Evolutionary conservation across 2,797 vertebrate species (phyloP).

Genomic region (Alectoris magna): DNA sequence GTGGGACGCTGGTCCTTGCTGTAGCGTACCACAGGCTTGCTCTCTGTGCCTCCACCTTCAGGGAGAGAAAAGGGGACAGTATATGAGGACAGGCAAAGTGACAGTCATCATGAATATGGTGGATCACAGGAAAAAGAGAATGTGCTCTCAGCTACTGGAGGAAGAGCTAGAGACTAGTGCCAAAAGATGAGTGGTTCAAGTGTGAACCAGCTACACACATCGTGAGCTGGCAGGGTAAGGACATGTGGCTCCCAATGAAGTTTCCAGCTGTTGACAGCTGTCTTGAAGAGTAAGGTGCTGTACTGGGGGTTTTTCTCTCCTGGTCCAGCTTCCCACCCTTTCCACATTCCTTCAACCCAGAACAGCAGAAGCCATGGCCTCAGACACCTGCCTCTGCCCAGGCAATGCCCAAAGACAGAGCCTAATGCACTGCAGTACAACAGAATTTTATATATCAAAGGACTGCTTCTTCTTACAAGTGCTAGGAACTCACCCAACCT

Average conservation of each 20-base stretch:
- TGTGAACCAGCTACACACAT: not conserved
- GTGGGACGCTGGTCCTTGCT: slow-evolving; percentile 96
- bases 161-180: not conserved
- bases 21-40: slow-evolving; percentile 89
- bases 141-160: not conserved
- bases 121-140: not conserved
- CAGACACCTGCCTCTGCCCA: not conserved
- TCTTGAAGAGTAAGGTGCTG: not conserved
- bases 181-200: not conserved
- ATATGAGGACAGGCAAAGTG: not conserved
- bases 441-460: not conserved
- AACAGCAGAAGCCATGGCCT: not conserved
- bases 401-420: not conserved
- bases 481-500: not conserved
- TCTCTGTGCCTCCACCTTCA: slow-evolving; percentile 81
- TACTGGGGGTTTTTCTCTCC: not conserved
- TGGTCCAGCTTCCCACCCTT: not conserved
- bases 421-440: too few relatives aligned
- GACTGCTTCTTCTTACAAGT: not conserved
- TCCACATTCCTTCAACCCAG: not conserved
- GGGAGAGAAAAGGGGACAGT: slow-evolving; percentile 8
- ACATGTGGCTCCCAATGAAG: not conserved
- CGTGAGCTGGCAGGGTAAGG: not conserved
- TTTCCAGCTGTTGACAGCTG: not conserved
- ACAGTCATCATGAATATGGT: not conserved